Base-by-base conservation (phyloP, 2,113 vertebrate species). In the Cercocebus atys region DNA sequence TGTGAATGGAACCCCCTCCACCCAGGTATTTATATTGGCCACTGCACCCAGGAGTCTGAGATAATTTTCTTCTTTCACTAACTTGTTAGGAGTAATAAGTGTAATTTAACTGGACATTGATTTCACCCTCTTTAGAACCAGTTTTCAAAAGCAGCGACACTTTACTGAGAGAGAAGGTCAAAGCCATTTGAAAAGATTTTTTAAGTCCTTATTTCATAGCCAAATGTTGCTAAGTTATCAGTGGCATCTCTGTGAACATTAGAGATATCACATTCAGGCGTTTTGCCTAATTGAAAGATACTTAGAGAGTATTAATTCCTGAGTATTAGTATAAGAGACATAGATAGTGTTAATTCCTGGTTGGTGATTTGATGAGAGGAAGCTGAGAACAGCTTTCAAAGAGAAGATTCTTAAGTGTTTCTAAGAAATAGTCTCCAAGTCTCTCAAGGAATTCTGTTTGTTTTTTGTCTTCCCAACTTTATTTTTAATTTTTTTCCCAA, bases 141-240 rank as follows among this genome's bases (percentile, higher is more conserved):
- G 35, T 57, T 73, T 92, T 95, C 90, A 38, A 73, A 79, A 93
- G 32, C 43, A 96, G 57, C 22, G 40, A 17, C 82, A 80, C 61
- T 73, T 70, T 17, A 43, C 11, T 76, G 50, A 82, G 68, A 90
- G 61, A 80, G 66, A 86, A 81, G 59, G 61, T 86, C 72, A 84
- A 50, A 89, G 82, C 45, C 80, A 76, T 79, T 91, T 57, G 79
- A 73, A 83, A 83, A 73, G 57, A 64, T 89, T 88, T 73, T 61
- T 59, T 59, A 75, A 6, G 14, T 92, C 35, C 52, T 73, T 47
- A 81, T 84, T 94, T 95, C 38, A 30, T 52, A 92, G 52, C 70
- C 83, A 81, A 47, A 81, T 92, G 66, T 86, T 94, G 91, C 68
- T 50, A n/a, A 84, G 72, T 96, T 90, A n/a, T 59, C 66, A 85